A percentile compares a stretch with the other conserved stretches of the same genome.
Evolutionary conservation across 1,140 invertebrate genomes (phyloP).

Genomic region (Dufourea novaeangliae): DNA sequence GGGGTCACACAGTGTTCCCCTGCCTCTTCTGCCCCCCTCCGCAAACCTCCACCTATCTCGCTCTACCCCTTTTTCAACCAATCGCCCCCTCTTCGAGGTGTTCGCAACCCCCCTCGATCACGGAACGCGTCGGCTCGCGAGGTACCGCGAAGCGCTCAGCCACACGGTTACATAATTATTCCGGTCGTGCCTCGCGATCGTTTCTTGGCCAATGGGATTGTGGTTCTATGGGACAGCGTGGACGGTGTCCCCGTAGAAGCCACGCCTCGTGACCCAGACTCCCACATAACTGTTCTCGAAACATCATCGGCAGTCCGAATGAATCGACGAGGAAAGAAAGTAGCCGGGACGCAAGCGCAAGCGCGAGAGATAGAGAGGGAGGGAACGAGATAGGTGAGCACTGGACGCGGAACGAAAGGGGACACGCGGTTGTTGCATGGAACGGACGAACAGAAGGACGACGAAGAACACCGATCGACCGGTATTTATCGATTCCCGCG

Average conservation of each 20-base stretch:
- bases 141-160: conserved; percentile 58
- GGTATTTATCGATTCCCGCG: conserved; percentile 60
- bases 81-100: too few species aligned
- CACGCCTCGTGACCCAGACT: conserved; percentile 82
- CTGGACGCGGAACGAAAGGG: conserved; percentile 10
- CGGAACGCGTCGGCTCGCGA: conserved; percentile 51
- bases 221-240: conserved; percentile 81
- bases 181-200: conserved; percentile 75
- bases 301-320: conserved; percentile 74
- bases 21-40: background rate
- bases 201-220: conserved; percentile 81
- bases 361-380: conserved; percentile 32
- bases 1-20: conserved; percentile 51
- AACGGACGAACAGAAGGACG: conserved; percentile 26
- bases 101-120: conserved; percentile 51
- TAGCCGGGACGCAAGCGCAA: conserved; percentile 40
- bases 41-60: background rate
- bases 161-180: conserved; percentile 81
- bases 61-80: background rate
- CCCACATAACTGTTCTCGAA: conserved; percentile 80
- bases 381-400: conserved; percentile 23
- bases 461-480: conserved; percentile 29
- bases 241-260: conserved; percentile 77
- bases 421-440: conserved; percentile 23
- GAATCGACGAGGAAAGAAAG: conserved; percentile 71